These are phyloP conservation scores for Ceramica pisi DNA, from an alignment of 2,888 invertebrate species.

Conservation along the genomic window DNA sequence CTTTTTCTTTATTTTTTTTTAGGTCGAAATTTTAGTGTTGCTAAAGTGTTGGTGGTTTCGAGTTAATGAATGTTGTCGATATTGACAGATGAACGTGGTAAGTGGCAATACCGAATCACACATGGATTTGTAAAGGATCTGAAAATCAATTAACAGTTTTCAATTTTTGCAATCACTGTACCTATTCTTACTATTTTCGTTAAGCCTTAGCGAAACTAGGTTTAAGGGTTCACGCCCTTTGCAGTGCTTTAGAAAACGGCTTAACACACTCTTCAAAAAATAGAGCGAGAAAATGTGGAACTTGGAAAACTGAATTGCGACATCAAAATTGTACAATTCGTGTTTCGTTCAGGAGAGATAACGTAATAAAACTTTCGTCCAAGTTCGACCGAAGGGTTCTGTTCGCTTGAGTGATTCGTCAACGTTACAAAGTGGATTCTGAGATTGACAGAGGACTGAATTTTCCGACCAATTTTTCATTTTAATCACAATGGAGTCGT, in stretches of 20 bases:
- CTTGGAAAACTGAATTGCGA: constrained; percentile 54
- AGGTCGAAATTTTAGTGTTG: constrained; percentile 69
- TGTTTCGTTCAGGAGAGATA: constrained; percentile 70
- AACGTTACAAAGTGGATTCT: constrained; percentile 70
- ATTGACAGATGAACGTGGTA: constrained; percentile 79
- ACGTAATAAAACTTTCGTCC: constrained; percentile 75
- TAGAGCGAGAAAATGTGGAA: constrained; percentile 43
- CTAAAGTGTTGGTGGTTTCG: constrained; percentile 73
- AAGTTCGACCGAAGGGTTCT: constrained; percentile 69
- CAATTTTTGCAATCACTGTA: background rate
- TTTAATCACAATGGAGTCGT: constrained; percentile 68
- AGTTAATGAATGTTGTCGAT: constrained; percentile 77
- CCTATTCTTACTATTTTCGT: constrained; percentile 21
- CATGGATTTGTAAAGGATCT: constrained; percentile 47
- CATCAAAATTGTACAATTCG: constrained; percentile 65
- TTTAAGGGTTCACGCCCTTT: constrained; percentile 38
- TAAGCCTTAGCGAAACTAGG: constrained; percentile 25
- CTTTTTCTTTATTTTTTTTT: constrained; percentile 50
- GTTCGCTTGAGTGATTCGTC: constrained; percentile 70
- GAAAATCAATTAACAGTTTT: constrained; percentile 25
- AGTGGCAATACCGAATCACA: constrained; percentile 71
- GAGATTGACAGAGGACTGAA: constrained; percentile 68
- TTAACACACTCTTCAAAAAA: constrained; percentile 23
- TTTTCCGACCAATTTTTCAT: constrained; percentile 70
- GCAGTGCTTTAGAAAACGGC: constrained; percentile 29